Evolutionary conservation across 2,113 vertebrate genomes (phyloP), one percentile per base, ranked within the genome.

Genomic region (Egretta garzetta): DNA sequence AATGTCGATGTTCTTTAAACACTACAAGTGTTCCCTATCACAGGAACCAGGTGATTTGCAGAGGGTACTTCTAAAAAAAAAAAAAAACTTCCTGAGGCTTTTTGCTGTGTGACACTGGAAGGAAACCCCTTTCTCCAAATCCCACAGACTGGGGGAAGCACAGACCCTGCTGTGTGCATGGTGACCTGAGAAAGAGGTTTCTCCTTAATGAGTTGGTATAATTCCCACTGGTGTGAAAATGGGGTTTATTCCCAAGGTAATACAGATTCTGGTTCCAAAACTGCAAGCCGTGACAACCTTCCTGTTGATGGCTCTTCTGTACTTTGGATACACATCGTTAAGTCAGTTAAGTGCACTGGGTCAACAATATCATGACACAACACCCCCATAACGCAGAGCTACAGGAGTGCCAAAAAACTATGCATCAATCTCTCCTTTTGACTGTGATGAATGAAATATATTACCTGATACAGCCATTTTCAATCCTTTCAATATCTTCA

Each of bases 401-500:
- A 64, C 22, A 83, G 41, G 2, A 74, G 4, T 39, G 39, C 32
- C 63, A 56, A 47, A 85, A 85, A 83, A n/a, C 27, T 26, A 55
- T 6, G 16, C 35, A 81, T 32, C 33, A 72, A 55, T 14, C 27
- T 68, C 9, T 60, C 17, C 49, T 64, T 43, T 23, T 37, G 26
- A 68, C 50, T 59, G 43, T 14, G 53, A 47, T 11, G 15, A 81
- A 95, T 91, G 74, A 32, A 80, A 68, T 19, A 6, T 22, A n/a
- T 94, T 98, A 99, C 99, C 99, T 99, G 98, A 98, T 96, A 83
- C 96, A 97, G 76, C 99, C 98, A 55, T 99, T 99, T 97, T 99
- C 99, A 63, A 98, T 83, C 67, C 90, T 97, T 50, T 98, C 96
- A 0, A 98, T 97, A 58, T 99, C 98, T 58, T 99, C 98, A n/a